These are phyloP conservation scores for Cheilosia soror DNA, from an alignment of 2,888 invertebrate genomes.

Conservation along the genomic window DNA sequence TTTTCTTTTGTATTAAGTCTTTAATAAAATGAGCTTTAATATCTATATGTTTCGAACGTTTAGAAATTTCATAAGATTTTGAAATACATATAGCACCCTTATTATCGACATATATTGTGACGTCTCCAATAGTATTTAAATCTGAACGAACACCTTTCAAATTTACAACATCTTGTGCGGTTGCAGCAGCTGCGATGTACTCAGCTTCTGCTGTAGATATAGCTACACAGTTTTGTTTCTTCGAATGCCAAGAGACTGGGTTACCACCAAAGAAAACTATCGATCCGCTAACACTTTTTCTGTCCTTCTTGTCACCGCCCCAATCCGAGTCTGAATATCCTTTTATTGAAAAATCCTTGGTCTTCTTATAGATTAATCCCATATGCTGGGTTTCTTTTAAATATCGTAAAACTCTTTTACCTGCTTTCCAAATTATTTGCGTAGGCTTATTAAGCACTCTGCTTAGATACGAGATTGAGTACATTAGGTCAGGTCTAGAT, in stretches of 20 bases:
- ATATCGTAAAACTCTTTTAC: no score
- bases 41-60: background rate
- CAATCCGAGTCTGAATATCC: no score
- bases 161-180: background rate
- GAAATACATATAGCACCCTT: no score
- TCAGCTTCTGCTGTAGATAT: no score
- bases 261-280: no score
- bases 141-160: background rate
- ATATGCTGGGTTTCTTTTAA: no score
- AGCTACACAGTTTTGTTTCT: no score
- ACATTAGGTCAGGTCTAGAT: background rate
- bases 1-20: background rate
- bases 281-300: no score
- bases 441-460: background rate
- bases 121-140: background rate
- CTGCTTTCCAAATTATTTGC: background rate
- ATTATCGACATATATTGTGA: background rate
- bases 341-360: no score
- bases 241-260: no score
- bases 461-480: constrained; percentile 4
- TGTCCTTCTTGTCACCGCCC: no score
- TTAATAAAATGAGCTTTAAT: background rate
- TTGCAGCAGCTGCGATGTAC: background rate
- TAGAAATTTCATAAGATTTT: background rate
- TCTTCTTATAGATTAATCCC: no score